Evolutionary conservation across 2,888 invertebrate genomes (phyloP), one percentile per base, ranked within the genome.

Genomic region (Ormyrus rosae): DNA sequence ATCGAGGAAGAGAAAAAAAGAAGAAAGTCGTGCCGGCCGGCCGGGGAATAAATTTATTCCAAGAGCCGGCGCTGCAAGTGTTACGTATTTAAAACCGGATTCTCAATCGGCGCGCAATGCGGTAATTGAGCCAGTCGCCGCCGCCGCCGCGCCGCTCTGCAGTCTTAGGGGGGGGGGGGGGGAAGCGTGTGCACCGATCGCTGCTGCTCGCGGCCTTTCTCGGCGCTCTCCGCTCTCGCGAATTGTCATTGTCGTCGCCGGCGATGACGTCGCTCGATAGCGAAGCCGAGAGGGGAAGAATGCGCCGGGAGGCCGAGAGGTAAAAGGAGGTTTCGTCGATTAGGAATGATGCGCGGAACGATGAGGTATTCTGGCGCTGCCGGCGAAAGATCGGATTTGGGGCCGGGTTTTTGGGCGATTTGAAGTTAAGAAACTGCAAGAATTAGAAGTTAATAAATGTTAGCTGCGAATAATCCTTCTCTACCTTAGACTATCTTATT

Each of bases 71-170:
- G 56, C 13, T 58, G 74, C 80, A 55, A 80, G 75, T 80, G 65
- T 80, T 80, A 80, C 80, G 70, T 65, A 75, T 75, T 75, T 74
- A 70, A 75, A 75, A 75, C 70, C 70, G 75, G 75, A 75, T 75
- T 75, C 56, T 53, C 70, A 58, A 78, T 73, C 56, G 58, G 46
- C 65, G 67, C n/a, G 71, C 67, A 78, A 80, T 65, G 74, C 69
- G 74, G 73, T 64, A 74, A 78, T 72, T 55, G 64, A 60, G 69
- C 48, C 75, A 10, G 60, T 67, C 46, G 19, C 13, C 13, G 55
- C 4, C 8, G 11, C n/a, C 46, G 13, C 34, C n/a, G 19, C 6
- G 69, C 6, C 11, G 10, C 48, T 34, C 55, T 8, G 46, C 10
- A n/a, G 46, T 50, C 5, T 53, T 19, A 46, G 5, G 46, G 56